Evolutionary conservation across 2,888 invertebrate genomes (phyloP), one percentile per base, ranked within the genome.

Genomic region (Dinocampus coccinellae): DNA sequence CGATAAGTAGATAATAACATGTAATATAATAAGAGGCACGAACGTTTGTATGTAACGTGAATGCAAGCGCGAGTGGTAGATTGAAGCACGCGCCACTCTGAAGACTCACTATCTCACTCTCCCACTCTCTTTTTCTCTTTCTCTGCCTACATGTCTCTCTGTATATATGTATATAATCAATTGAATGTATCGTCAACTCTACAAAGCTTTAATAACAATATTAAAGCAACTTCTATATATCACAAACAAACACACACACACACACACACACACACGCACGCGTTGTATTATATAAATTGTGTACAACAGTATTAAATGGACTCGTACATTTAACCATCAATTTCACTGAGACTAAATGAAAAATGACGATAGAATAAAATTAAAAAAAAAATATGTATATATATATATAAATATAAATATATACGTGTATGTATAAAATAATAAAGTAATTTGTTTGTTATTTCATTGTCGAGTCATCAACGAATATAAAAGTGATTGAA

Each of bases 1-100:
- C 82, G 82, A 85, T 85, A 83, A 84, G 83, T 82, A 85, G 81
- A 84, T 84, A 85, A 84, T 85, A 83, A 83, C 80, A 78, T 75
- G 76, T 78, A 84, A 85, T 84, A 83, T 80, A 83, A 85, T 85
- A 84, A 85, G 79, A 82, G 78, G 57, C 68, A 68, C 55, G 60
- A 66, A 24, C 55, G 53, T 70, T 72, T 75, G 64, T 53, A 11
- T 29, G 68, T 47, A 68, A 61, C 68, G 55, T 63, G 39, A 20
- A 62, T 36, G 53, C 42, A 24, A 58, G 58, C 36, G 69, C 64
- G 33, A 34, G 47, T 64, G 42, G 67, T 55, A 42, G 22, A 53
- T 24, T 20, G 42, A 16, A 63, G 72, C 65, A 72, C 60, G 73
- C 58, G 69, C 67, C 72, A 72, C 78, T 78, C 75, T 78, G 79